Evolutionary conservation across 2,888 invertebrate species (phyloP).

Genomic region (Dorcus parallelipipedus): DNA sequence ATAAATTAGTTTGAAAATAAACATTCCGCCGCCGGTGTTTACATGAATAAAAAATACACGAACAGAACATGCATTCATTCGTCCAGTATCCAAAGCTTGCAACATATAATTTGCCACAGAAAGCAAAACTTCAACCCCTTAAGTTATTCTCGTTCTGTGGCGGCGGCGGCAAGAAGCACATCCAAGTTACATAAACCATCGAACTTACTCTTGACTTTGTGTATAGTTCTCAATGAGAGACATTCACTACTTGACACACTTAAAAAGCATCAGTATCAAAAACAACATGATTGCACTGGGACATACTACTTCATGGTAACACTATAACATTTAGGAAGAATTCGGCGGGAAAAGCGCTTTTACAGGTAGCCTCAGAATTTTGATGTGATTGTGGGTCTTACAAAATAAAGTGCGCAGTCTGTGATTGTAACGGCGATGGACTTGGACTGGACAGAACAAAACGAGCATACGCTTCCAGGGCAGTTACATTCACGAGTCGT

Average conservation of each 20-base stretch:
- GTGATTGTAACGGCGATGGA: not conserved
- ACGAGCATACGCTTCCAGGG: not conserved
- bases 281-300: not conserved
- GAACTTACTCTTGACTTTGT: not conserved
- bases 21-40: too few species aligned
- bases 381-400: not conserved
- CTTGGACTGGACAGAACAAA: not conserved
- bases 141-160: too few species aligned
- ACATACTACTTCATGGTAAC: not conserved
- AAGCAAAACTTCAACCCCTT: too few species aligned
- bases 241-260: not conserved
- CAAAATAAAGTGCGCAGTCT: not conserved
- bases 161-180: too few species aligned
- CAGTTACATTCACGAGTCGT: not conserved
- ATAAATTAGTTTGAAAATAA: too few species aligned
- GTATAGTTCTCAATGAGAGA: not conserved
- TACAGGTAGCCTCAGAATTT: not conserved
- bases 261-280: not conserved
- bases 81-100: too few species aligned
- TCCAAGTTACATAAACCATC: not conserved
- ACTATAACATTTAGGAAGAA: not conserved
- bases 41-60: too few species aligned
- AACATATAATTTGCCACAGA: too few species aligned
- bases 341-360: constrained; percentile 2
- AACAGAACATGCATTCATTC: too few species aligned